Evolutionary conservation across 1,140 invertebrate genomes (phyloP), one percentile per base, ranked within the genome.

Genomic region (Acromyrmex charruanus): DNA sequence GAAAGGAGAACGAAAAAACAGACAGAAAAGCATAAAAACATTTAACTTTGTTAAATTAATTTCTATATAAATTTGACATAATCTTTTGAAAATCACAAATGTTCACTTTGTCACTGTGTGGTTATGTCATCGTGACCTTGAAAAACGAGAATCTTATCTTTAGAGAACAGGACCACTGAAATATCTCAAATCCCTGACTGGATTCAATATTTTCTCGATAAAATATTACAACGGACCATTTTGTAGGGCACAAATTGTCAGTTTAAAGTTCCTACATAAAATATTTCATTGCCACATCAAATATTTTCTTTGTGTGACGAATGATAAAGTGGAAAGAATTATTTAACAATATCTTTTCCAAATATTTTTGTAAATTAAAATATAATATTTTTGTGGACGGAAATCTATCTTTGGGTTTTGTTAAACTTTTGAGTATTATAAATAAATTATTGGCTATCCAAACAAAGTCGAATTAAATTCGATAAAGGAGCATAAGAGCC

Each of bases 61-160:
- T 90, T 87, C 16, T 87, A 82, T 68, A 61, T 51, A 71, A 88
- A 90, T 90, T 80, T 51, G 10, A n/a, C 44, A 75, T 89, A 91
- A 91, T 91, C 77, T 87, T 63, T 77, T 5, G 9, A 82, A 74
- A 87, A 90, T 87, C 16, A 35, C 28, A n/a, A 79, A 21, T 31
- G 28, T 69, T 87, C 31, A 21, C n/a, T 61, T 75, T 69, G 61
- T 55, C 28, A 28, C 28, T 28, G 39, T 39, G 18, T 68, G 53
- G 55, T 74, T 72, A 44, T 65, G 68, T 51, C 39, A 7, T 44
- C 44, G 12, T 53, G 66, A 88, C 72, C 80, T 88, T 89, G 51
- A 28, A 80, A 58, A 85, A 88, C 35, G 59, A 85, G 39, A 72
- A 85, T 66, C 66, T 85, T 89, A 88, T 85, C 88, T 75, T n/a